phyloP scores from a whole-genome alignment of 2,888 invertebrate species.

The Epistrophe eligans region DNA sequence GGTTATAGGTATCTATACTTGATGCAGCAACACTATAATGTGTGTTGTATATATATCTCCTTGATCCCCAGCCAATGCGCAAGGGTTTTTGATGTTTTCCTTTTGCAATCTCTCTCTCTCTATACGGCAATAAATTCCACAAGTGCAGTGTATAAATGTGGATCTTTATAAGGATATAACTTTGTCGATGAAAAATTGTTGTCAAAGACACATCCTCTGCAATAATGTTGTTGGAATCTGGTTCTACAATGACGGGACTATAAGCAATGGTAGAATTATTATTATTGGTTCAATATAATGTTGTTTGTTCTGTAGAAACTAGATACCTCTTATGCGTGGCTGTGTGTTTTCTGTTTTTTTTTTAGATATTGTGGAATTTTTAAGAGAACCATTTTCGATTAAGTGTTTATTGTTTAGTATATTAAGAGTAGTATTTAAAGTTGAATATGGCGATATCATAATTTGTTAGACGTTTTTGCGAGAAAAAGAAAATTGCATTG shows the following conservation, averaged over 20 bases:
- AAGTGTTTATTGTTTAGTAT: background rate
- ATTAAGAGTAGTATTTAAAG: background rate
- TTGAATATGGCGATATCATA: background rate
- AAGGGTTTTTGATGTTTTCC: slow-evolving; percentile 26
- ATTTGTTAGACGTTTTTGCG: no score
- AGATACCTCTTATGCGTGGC: background rate
- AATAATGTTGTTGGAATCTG: slow-evolving; percentile 38
- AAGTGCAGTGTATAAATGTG: slow-evolving; percentile 38
- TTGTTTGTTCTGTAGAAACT: background rate
- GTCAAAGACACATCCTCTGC: slow-evolving; percentile 53
- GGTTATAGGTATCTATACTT: background rate
- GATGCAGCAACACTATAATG: background rate
- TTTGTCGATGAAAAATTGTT: slow-evolving; percentile 69
- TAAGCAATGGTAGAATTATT: slow-evolving; percentile 2
- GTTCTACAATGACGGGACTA: background rate
- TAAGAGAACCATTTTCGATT: background rate
- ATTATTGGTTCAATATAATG: background rate
- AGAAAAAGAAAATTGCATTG: no score
- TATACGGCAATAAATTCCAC: slow-evolving; percentile 64
- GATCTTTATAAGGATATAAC: slow-evolving; percentile 70
- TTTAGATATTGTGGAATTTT: background rate
- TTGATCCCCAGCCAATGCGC: background rate
- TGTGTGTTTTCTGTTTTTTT: background rate
- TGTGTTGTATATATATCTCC: slow-evolving; percentile 3
- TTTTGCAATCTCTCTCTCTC: background rate